These are phyloP conservation scores for Synanthedon vespiformis DNA, from an alignment of 2,888 invertebrate genomes.

Conservation along the genomic window DNA sequence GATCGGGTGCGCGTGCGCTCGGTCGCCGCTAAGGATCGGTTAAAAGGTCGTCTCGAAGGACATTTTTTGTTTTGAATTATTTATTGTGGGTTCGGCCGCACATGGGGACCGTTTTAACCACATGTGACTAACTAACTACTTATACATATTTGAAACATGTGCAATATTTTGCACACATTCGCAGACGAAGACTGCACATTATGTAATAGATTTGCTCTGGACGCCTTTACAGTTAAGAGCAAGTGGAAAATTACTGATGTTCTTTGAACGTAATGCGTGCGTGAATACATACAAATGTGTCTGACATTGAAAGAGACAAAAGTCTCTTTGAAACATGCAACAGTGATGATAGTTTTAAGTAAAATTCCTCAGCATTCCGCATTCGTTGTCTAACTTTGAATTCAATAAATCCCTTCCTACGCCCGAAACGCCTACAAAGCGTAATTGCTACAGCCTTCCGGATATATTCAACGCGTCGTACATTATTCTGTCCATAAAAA, in stretches of 20 bases:
- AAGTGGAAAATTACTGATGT: constrained; percentile 8
- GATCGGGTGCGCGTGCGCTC: constrained; percentile 18
- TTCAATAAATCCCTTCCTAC: constrained; percentile 22
- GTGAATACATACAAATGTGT: constrained; percentile 3
- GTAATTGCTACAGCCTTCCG: constrained; percentile 46
- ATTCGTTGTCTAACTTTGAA: constrained; percentile 20
- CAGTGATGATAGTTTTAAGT: constrained; percentile 19
- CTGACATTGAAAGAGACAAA: constrained; percentile 18
- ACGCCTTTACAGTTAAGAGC: constrained; percentile 10
- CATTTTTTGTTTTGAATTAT: constrained; percentile 48
- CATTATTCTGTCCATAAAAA: constrained; percentile 29
- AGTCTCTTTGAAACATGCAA: constrained; percentile 19
- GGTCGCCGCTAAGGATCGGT: constrained; percentile 29
- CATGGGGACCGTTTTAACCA: constrained; percentile 18
- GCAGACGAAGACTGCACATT: constrained; percentile 5
- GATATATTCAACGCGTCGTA: constrained; percentile 31
- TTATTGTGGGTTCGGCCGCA: constrained; percentile 28
- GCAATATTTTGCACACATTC: neutral
- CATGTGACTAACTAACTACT: constrained; percentile 6
- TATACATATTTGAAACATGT: neutral
- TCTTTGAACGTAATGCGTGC: constrained; percentile 3
- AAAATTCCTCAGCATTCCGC: constrained; percentile 12
- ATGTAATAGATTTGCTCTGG: constrained; percentile 1
- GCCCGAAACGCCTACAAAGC: constrained; percentile 31
- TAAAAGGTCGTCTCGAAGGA: constrained; percentile 59